These are phyloP conservation scores for Himalopsyche anomala DNA, from an alignment of 2,888 invertebrate species.

Conservation along the genomic window DNA sequence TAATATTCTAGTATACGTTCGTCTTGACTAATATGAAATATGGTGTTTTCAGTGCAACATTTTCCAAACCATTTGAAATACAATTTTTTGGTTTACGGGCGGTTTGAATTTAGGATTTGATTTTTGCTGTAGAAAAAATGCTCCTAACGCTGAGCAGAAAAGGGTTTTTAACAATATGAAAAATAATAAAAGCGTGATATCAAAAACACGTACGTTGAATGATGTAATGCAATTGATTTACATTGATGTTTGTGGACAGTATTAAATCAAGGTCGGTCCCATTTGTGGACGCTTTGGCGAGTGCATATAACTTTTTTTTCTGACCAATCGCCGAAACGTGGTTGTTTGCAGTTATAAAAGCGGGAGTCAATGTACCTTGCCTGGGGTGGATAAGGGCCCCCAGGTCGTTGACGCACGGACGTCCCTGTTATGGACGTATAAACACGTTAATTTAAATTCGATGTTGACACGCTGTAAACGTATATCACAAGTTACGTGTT, in stretches of 20 bases:
- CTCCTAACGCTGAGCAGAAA: too few species aligned
- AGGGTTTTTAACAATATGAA: too few species aligned
- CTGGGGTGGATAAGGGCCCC: not conserved
- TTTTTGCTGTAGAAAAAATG: too few species aligned
- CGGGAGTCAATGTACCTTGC: not conserved
- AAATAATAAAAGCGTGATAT: too few species aligned
- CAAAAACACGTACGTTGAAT: too few species aligned
- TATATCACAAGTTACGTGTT: not conserved
- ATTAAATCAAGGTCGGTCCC: not conserved
- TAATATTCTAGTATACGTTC: too few species aligned
- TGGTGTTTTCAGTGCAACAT: too few species aligned
- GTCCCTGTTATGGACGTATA: constrained; percentile 44
- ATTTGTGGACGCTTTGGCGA: not conserved
- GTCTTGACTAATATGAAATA: too few species aligned
- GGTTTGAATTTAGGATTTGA: too few species aligned
- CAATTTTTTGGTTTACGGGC: too few species aligned
- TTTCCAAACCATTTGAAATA: too few species aligned
- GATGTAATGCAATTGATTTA: not conserved
- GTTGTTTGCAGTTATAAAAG: not conserved
- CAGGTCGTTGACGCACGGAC: constrained; percentile 47
- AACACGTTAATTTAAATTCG: constrained; percentile 47
- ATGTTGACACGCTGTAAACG: constrained; percentile 29
- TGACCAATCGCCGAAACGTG: constrained; percentile 3
- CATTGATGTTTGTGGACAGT: not conserved
- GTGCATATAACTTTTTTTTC: constrained; percentile 1